These are phyloP conservation scores for Dinothrombium tinctorium DNA, from an alignment of 1,140 invertebrate species.

Conservation along the genomic window DNA sequence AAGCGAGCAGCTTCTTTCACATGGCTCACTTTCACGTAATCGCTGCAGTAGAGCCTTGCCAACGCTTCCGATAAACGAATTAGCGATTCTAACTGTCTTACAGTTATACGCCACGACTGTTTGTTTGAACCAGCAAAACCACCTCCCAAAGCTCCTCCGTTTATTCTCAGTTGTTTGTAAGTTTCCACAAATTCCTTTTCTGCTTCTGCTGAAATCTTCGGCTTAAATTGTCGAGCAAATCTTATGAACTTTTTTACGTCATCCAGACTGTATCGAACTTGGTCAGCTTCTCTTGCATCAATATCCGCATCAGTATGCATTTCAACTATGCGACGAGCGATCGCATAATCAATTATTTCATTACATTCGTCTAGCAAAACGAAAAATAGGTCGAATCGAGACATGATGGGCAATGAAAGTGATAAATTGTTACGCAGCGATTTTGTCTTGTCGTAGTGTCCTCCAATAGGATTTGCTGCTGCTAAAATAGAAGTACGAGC, in stretches of 20 bases:
- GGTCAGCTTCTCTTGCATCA: not conserved
- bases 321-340: slow-evolving; percentile 84
- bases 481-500: slow-evolving; percentile 92
- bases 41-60: slow-evolving; percentile 80
- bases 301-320: slow-evolving; percentile 60
- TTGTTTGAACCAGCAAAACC: slow-evolving; percentile 42
- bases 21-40: slow-evolving; percentile 59
- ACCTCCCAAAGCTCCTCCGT: not conserved
- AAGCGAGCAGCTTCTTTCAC: slow-evolving; percentile 81
- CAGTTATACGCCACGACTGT: slow-evolving; percentile 82
- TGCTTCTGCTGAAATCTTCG: slow-evolving; percentile 49
- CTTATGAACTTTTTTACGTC: slow-evolving; percentile 82
- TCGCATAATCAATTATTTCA: slow-evolving; percentile 81
- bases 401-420: slow-evolving; percentile 92
- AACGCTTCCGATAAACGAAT: slow-evolving; percentile 85
- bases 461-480: slow-evolving; percentile 88
- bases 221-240: slow-evolving; percentile 89
- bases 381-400: slow-evolving; percentile 95
- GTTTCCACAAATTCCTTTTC: slow-evolving; percentile 59
- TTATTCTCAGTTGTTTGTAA: slow-evolving; percentile 64
- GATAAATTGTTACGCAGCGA: slow-evolving; percentile 84
- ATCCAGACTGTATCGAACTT: slow-evolving; percentile 47
- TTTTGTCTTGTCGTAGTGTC: slow-evolving; percentile 79
- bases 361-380: slow-evolving; percentile 88
- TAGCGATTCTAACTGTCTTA: slow-evolving; percentile 95